These are phyloP conservation scores for Trachemys scripta DNA, from an alignment of 2,113 vertebrate species.

Conservation along the genomic window DNA sequence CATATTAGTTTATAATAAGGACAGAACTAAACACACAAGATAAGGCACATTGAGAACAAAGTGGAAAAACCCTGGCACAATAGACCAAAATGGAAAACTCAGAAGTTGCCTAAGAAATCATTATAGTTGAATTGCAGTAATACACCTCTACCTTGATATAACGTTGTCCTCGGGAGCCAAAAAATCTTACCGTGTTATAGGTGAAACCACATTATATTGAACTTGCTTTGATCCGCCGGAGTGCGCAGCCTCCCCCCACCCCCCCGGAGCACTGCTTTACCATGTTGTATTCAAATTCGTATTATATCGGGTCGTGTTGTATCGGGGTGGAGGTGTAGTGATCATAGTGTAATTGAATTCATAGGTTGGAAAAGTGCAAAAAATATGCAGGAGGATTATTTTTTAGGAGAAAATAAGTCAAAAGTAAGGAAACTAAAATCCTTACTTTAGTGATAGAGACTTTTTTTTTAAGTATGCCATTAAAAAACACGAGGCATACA, in stretches of 20 bases:
- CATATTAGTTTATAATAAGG: not conserved
- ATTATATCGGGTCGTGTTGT: no score
- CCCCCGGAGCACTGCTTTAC: no score
- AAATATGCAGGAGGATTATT: not conserved
- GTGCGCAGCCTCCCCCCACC: no score
- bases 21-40: not conserved
- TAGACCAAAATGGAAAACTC: no score
- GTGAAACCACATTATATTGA: no score
- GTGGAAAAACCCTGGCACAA: not conserved
- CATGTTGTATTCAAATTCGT: no score
- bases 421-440: not conserved
- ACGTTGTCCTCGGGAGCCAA: no score
- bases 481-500: fast-evolving
- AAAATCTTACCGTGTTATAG: no score
- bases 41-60: not conserved
- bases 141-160: no score
- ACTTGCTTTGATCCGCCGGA: no score
- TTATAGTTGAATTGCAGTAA: fast-evolving
- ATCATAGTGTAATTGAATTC: not conserved
- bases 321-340: not conserved
- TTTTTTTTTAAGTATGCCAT: fast-evolving
- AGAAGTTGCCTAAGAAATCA: not conserved
- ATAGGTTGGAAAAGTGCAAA: not conserved
- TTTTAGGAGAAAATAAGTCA: conserved; percentile 11
- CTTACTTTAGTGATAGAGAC: not conserved